Evolutionary conservation across 2,113 vertebrate species (phyloP).

Genomic region (Gallinago media): DNA sequence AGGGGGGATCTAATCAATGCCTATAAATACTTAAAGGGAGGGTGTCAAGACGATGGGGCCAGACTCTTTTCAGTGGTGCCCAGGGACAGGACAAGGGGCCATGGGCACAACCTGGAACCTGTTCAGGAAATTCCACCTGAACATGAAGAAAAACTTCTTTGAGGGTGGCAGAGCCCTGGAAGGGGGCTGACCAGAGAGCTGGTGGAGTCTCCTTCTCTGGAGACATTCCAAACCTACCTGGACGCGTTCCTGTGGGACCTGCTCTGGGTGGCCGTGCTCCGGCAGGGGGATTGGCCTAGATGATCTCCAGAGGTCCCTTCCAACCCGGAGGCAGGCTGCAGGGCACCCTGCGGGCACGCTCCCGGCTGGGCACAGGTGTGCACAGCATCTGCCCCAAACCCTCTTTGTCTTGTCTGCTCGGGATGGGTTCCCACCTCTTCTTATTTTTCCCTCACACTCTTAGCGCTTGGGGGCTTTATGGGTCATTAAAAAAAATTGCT

Average conservation of each 20-base stretch:
- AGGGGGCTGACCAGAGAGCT: background rate
- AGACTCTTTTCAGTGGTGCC: background rate
- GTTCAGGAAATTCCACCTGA: background rate
- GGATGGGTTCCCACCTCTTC: background rate
- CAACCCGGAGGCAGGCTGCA: fast-evolving
- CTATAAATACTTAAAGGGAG: background rate
- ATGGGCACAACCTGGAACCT: background rate
- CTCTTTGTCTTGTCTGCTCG: background rate
- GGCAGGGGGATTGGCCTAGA: background rate
- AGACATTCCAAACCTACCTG: background rate
- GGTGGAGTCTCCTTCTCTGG: background rate
- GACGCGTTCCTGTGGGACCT: background rate
- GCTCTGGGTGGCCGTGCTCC: background rate
- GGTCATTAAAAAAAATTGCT: constrained; percentile 51
- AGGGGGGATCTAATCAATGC: background rate
- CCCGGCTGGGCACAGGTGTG: background rate
- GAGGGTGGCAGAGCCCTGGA: background rate
- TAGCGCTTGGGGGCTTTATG: background rate
- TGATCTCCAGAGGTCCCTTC: background rate
- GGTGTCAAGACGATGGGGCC: background rate
- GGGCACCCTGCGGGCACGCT: background rate
- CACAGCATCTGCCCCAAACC: fast-evolving
- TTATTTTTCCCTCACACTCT: background rate
- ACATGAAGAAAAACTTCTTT: background rate
- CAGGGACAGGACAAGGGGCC: background rate